Evolutionary conservation across 92 coral and sea anemone genomes (phyloP), one percentile per base, ranked within the genome.

Genomic region (Micromussa lordhowensis): DNA sequence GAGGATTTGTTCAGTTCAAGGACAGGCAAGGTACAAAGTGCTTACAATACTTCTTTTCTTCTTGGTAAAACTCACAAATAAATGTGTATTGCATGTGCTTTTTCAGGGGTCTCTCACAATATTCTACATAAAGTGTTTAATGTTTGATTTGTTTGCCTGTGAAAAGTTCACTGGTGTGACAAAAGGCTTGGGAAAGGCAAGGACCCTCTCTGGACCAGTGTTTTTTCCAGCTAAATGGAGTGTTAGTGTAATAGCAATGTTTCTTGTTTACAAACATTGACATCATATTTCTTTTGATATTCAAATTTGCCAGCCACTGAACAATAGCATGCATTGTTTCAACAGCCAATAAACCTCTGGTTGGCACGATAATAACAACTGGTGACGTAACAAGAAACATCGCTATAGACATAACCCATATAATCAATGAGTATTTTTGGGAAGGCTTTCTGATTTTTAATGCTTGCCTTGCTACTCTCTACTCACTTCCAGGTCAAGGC

Each of bases 1-100:
- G 97, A 24, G 98, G 96, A 11, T 93, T 95, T 92, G 91, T 88
- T 54, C 94, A 94, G 84, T 96, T 90, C 94, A 96, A 94, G 78
- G 95, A 95, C 86, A 83, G 95, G 64, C 96, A 93, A 90, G 96
- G 98, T 85, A 58, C 17, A 29, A 31, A 28, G 49, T 55, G 16
- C 24, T 51, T 54, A 57, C 12, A 44, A 5, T 44, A 44, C 32
- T 75, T 35, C 5, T 32, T 35, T 32, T 32, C 18, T 2, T 24
- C 29, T 71, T 2, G 44, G 22, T 9, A 17, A 31, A 5, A 71
- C n/a, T 2, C 21, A 3, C 36, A 15, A 4, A 30, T 31, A 31
- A 3, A n/a, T n/a, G n/a, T n/a, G n/a, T n/a, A n/a, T n/a, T n/a
- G n/a, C n/a, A 29, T 15, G 40, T 18, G 7, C 32, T 5, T 31